phyloP scores from a whole-genome alignment of 2,888 invertebrate species.

The Chironomus tentans region DNA sequence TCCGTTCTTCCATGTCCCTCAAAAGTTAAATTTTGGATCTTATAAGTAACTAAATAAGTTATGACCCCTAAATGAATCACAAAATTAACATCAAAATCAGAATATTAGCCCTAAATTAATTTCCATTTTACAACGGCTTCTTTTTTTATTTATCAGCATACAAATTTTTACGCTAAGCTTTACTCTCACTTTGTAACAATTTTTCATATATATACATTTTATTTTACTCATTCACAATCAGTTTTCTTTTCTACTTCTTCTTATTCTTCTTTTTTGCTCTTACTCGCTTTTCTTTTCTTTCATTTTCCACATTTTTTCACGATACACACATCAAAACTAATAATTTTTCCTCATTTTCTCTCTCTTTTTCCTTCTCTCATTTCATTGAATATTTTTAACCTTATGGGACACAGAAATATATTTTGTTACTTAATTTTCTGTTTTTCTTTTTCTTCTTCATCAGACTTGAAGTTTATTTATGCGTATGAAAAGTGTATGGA shows the following conservation, averaged over 20 bases:
- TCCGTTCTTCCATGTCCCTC: too few relatives aligned
- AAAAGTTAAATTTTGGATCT: too few relatives aligned
- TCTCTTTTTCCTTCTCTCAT: not conserved
- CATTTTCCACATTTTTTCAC: constrained; percentile 18
- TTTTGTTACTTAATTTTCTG: not conserved
- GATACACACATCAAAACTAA: not conserved
- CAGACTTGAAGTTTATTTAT: not conserved
- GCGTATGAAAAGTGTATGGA: not conserved
- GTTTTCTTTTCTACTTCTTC: not conserved
- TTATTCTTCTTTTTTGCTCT: not conserved
- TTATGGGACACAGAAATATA: not conserved
- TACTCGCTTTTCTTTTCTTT: not conserved
- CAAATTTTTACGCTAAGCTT: not conserved
- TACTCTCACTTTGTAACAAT: not conserved
- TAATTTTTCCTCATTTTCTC: not conserved
- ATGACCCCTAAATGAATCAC: too few relatives aligned
- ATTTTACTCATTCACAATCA: not conserved
- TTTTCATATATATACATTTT: not conserved
- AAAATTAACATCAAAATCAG: too few relatives aligned
- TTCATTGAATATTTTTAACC: constrained; percentile 4
- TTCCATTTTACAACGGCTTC: too few relatives aligned
- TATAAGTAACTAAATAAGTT: too few relatives aligned
- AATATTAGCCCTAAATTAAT: too few relatives aligned
- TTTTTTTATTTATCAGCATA: too few relatives aligned
- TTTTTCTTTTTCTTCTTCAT: too few relatives aligned